Evolutionary conservation across 2,797 vertebrate genomes (phyloP), one percentile per base, ranked within the genome.

Genomic region (Sebastes nivosus): DNA sequence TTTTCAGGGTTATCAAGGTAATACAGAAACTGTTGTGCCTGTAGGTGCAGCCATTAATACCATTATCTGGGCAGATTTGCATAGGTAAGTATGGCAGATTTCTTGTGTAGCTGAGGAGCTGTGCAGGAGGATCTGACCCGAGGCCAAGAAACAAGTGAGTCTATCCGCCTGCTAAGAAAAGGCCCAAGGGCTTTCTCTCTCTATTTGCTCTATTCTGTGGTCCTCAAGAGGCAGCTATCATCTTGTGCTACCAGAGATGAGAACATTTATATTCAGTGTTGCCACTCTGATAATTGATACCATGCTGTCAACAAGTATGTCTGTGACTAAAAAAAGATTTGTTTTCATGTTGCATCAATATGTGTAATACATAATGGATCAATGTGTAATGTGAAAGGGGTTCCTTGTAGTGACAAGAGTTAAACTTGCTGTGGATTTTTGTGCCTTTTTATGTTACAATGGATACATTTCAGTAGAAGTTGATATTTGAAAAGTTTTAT

Each of bases 41-140:
- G 76, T 74, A 72, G 74, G 77, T 83, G 63, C 20, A 83, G 72
- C 65, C 70, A 72, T 82, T 81, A 72, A 87, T 81, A 73, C 66
- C 50, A 87, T 89, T 79, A 85, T 87, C 68, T 38, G 34, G 42
- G 58, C 67, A 86, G 78, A 88, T 91, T 80, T 87, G 78, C 84
- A 88, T 88, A 67, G 69, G 73, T 81, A 85, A 87, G 79, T 82
- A 46, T 79, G 46, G 77, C 46, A 68, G 75, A 24, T 73, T 84
- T 79, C 73, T 67, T 69, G 58, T 78, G 66, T 22, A 12, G 57
- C 64, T 32, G 59, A 73, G 50, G 29, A 77, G 42, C 72, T 60
- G 29, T 72, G 79, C 63, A 74, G 36, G 55, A 68, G 70, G 60
- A 80, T 78, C 63, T 81, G 67, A 85, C 79, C 77, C 10, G 60